Conservation (phyloP, 2,888 invertebrate species). For the Lepidochitona cinerea region DNA sequence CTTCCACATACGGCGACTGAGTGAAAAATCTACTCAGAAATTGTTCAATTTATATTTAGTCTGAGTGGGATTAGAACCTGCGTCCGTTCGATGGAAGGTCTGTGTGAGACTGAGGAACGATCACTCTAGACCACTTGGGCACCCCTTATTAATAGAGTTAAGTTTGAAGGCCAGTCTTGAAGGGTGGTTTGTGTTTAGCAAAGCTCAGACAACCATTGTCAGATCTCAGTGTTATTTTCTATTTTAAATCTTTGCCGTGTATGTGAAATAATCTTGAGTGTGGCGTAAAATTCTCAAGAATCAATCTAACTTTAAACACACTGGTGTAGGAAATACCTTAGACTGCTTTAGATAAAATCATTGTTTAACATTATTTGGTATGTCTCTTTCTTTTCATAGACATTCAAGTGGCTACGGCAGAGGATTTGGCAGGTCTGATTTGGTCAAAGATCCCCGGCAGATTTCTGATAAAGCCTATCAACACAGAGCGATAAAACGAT, state of each 20-base stretch:
- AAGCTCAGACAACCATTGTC: too few species aligned
- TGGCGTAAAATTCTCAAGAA: not conserved
- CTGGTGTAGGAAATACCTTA: not conserved
- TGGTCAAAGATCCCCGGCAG: constrained; percentile 55
- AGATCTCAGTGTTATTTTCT: too few species aligned
- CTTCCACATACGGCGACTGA: too few species aligned
- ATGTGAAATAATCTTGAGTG: not conserved
- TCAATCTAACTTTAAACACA: not conserved
- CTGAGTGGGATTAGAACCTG: too few species aligned
- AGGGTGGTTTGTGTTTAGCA: too few species aligned
- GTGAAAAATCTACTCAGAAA: too few species aligned
- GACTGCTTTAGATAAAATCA: not conserved
- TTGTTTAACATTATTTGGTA: not conserved
- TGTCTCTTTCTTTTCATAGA: not conserved
- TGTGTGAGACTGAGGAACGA: too few species aligned
- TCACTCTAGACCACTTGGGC: too few species aligned
- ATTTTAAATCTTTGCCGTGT: not conserved
- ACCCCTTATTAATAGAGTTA: too few species aligned
- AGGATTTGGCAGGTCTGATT: constrained; percentile 38
- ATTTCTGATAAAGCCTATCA: constrained; percentile 50
- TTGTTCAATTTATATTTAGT: too few species aligned
- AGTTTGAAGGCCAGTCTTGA: too few species aligned
- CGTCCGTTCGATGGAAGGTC: too few species aligned
- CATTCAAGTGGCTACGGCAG: constrained; percentile 42
- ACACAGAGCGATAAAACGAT: constrained; percentile 41